Conservation (phyloP, 2,113 vertebrate genomes). For the Castor canadensis region DNA sequence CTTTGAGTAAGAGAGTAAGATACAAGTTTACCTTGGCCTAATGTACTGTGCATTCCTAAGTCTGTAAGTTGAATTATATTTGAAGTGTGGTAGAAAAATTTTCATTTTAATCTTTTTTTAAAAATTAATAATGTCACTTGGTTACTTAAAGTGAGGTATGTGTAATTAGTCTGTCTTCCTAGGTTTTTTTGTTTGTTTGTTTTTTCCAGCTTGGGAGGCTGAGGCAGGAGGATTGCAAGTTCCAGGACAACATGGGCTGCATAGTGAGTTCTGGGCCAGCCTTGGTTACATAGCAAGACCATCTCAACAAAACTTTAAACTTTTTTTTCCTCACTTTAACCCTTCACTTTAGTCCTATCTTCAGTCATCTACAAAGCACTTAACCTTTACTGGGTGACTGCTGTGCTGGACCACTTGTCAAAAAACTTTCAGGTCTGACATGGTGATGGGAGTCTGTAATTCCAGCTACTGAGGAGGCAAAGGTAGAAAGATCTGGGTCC, state of each 20-base stretch:
- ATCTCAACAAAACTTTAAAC: background rate
- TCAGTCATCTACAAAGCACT: background rate
- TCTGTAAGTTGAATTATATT: background rate
- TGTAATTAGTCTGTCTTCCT: background rate
- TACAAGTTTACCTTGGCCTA: background rate
- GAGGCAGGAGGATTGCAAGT: background rate
- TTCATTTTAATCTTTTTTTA: background rate
- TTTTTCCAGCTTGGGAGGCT: too few species aligned
- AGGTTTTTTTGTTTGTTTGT: background rate
- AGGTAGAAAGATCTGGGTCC: too few species aligned
- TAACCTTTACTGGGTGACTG: background rate
- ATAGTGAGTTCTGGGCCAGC: background rate
- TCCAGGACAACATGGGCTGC: background rate
- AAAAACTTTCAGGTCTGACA: background rate
- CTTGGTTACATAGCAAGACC: background rate
- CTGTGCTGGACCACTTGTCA: background rate
- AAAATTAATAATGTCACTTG: background rate
- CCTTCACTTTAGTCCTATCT: background rate
- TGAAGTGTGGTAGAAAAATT: conserved; percentile 5
- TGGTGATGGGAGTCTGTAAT: too few species aligned
- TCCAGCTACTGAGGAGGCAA: too few species aligned
- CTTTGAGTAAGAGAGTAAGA: background rate
- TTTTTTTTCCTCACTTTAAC: background rate
- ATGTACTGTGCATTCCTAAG: conserved; percentile 16
- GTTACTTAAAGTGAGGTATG: background rate